A percentile compares a stretch with the other conserved stretches of the same genome.
Conservation (phyloP, 2,888 invertebrate genomes). For the Pyralis farinalis region DNA sequence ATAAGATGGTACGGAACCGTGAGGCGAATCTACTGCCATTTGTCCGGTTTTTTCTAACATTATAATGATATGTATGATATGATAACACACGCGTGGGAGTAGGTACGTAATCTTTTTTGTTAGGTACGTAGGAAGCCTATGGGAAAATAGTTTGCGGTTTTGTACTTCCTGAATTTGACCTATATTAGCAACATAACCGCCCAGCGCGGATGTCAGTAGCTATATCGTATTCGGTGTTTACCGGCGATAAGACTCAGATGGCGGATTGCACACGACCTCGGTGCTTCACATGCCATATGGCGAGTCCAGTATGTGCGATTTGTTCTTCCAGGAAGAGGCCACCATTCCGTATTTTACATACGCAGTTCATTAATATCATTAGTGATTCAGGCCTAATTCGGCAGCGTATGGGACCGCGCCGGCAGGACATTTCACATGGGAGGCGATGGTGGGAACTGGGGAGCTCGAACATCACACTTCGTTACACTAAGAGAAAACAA, state of each 20-base stretch:
- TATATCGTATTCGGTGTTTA: conserved; percentile 48
- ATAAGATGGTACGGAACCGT: too few relatives aligned
- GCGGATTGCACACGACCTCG: conserved; percentile 30
- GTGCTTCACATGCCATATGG: conserved; percentile 56
- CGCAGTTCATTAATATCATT: conserved; percentile 55
- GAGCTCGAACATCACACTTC: conserved; percentile 36
- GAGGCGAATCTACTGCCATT: too few relatives aligned
- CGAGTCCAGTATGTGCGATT: conserved; percentile 29
- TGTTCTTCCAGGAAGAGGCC: conserved; percentile 37
- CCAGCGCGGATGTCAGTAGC: conserved; percentile 60
- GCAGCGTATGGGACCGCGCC: conserved; percentile 54
- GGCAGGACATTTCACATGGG: conserved; percentile 70
- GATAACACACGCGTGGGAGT: conserved; percentile 10
- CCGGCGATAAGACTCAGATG: conserved; percentile 55
- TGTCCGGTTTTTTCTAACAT: too few relatives aligned
- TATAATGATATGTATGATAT: too few relatives aligned
- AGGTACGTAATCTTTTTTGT: conserved; percentile 5
- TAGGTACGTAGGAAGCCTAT: conserved; percentile 22
- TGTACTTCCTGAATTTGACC: conserved; percentile 64
- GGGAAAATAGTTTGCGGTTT: conserved; percentile 63
- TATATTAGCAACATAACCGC: conserved; percentile 41
- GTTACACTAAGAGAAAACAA: conserved; percentile 62
- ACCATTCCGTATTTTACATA: conserved; percentile 37
- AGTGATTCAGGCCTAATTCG: conserved; percentile 51
- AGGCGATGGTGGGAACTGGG: conserved; percentile 47